Evolutionary conservation across 2,113 vertebrate species (phyloP), one percentile per base, ranked within the genome.

Genomic region (Saccopteryx bilineata): DNA sequence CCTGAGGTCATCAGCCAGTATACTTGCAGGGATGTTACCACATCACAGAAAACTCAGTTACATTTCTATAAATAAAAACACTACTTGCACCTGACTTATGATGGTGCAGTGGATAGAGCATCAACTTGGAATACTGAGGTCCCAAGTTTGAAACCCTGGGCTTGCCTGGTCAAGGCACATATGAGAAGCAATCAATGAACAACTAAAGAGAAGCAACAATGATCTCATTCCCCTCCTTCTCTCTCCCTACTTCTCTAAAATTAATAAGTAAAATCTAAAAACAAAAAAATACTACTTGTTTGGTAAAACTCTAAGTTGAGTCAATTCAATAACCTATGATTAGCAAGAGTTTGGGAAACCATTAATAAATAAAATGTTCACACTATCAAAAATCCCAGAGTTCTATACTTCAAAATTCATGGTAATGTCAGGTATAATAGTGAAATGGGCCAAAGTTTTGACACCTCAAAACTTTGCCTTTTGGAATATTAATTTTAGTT

Each of bases 1-100:
- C 39, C 68, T 50, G 68, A 46, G 26, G 3, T 66, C 26, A 86
- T 18, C 14, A 76, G 50, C 39, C 80, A 90, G 19, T 4, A 60
- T 50, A 63, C 52, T 48, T 14, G 58, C 60, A 60, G 26, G 24
- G 24, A 85, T 80, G 68, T 31, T 52, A 86, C 31, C 14, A 17
- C 21, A n/a, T 66, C 76, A 71, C 13, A 76, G 79, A 90, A 83
- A 88, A 66, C 60, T 72, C 50, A 93, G 74, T 61, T 81, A 58
- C 50, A 23, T 60, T 74, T 93, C 81, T 68, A 68, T 74, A 72
- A 80, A 80, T 60, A 74, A 93, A 71, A 90, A 72, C 58, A 75
- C 18, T 76, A n/a, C 10, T 60, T 74, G 39, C 69, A 39, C 39
- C 39, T 39, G 39, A 39, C 39, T 39, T 39, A 39, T 39, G 39